A percentile compares a stretch with the other conserved stretches of the same genome.
Evolutionary conservation across 2,797 vertebrate genomes (phyloP).

Genomic region (Parauchenoglanis ngamensis): DNA sequence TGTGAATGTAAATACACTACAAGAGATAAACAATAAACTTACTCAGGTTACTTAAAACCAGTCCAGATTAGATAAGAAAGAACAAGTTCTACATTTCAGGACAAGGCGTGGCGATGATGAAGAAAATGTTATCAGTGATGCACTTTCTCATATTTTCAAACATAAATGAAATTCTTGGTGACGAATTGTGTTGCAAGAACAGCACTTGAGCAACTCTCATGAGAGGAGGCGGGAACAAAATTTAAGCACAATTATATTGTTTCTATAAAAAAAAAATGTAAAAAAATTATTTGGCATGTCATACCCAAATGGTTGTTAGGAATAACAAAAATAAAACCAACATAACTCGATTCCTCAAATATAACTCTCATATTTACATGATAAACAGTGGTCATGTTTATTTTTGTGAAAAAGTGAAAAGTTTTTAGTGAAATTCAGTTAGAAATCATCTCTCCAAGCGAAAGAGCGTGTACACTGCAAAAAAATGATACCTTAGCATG

Average conservation of each 20-base stretch:
- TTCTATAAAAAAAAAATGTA: not conserved
- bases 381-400: not conserved
- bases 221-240: not conserved
- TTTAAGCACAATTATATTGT: not conserved
- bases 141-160: not conserved
- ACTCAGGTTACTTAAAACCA: not conserved
- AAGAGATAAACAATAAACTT: not conserved
- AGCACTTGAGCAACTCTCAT: not conserved
- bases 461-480: not conserved
- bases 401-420: not conserved
- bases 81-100: not conserved
- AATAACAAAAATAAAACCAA: not conserved
- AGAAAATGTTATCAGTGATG: not conserved
- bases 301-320: not conserved
- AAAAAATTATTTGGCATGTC: not conserved
- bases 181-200: not conserved
- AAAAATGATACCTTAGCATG: too few species aligned
- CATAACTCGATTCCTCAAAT: not conserved
- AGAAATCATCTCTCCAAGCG: not conserved
- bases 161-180: not conserved
- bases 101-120: not conserved
- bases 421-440: not conserved
- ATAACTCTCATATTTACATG: not conserved
- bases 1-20: not conserved
- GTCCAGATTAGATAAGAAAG: not conserved